Evolutionary conservation across 2,888 invertebrate genomes (phyloP).

Genomic region (Cosmopolites sordidus): DNA sequence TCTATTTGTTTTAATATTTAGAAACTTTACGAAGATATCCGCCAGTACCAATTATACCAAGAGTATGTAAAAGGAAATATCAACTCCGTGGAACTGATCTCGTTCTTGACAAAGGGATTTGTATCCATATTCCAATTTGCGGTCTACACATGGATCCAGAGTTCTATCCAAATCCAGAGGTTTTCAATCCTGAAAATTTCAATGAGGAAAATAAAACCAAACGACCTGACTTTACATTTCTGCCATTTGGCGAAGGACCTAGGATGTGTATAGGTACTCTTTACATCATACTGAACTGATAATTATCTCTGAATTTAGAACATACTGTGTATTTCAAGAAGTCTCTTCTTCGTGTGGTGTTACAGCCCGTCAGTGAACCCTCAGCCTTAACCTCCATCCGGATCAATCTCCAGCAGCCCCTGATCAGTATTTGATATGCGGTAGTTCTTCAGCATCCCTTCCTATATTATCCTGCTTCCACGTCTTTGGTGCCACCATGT

Average conservation of each 20-base stretch:
- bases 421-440: no score
- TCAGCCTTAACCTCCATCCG: no score
- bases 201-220: constrained; percentile 22
- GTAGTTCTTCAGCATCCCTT: no score
- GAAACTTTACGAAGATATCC: constrained; percentile 15
- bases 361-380: no score
- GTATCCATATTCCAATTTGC: constrained; percentile 16
- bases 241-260: constrained; percentile 43
- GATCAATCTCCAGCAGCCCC: no score
- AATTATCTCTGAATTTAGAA: neutral
- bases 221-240: constrained; percentile 27
- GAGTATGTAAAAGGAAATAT: constrained; percentile 8
- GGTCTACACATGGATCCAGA: constrained; percentile 30
- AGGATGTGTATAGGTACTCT: constrained; percentile 40
- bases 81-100: constrained; percentile 6
- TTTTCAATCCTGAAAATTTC: constrained; percentile 32
- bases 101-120: constrained; percentile 7
- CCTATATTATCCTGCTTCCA: no score
- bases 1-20: constrained; percentile 1
- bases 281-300: neutral
- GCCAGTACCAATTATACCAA: constrained; percentile 4
- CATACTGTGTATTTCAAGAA: neutral
- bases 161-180: constrained; percentile 30
- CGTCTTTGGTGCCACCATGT: no score
- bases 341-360: no score